Evolutionary conservation across 1,140 invertebrate species (phyloP), one percentile per base, ranked within the genome.

Genomic region (Euwallacea fornicatus): DNA sequence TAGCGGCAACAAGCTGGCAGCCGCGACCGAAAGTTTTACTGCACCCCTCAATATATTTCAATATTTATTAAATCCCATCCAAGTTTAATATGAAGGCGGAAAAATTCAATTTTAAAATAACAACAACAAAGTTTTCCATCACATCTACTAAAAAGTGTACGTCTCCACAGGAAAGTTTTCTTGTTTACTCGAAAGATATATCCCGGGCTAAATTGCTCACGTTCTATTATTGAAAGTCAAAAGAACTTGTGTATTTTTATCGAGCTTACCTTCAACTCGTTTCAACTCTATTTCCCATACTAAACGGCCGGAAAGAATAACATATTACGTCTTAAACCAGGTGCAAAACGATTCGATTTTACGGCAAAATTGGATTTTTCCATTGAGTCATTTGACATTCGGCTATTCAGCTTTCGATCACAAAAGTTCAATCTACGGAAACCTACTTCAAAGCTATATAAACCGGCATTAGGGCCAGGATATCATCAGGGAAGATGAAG

Each of bases 41-140:
- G 46, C 46, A 50, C 46, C 9, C 46, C 13, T 50, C 46, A 13
- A 50, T 50, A 50, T 11, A 50, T 50, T 50, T 50, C 46, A 50
- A 50, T 50, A 50, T 50, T 50, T 50, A 50, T 50, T 50, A 50
- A 50, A 50, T 50, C 46, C 13, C 46, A 50, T 50, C 46, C 46
- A 50, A 50, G 46, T 50, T 50, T 50, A 50, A 50, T 50, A 50
- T 50, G 46, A 50, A 50, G 13, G 21, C 21, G 21, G 46, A 50
- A 50, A 50, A 50, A 50, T 50, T 50, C 46, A 50, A 50, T 50
- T 50, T 50, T 50, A 50, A 50, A 50, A 50, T 50, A 50, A 50
- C 46, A 50, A 33, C 21, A 33, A 50, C 46, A 50, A 50, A 50
- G 46, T 50, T 50, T 50, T 50, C 46, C 13, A 50, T 50, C 46